Evolutionary conservation across 1,140 invertebrate species (phyloP).

Genomic region (Drosophila trapezifrons): DNA sequence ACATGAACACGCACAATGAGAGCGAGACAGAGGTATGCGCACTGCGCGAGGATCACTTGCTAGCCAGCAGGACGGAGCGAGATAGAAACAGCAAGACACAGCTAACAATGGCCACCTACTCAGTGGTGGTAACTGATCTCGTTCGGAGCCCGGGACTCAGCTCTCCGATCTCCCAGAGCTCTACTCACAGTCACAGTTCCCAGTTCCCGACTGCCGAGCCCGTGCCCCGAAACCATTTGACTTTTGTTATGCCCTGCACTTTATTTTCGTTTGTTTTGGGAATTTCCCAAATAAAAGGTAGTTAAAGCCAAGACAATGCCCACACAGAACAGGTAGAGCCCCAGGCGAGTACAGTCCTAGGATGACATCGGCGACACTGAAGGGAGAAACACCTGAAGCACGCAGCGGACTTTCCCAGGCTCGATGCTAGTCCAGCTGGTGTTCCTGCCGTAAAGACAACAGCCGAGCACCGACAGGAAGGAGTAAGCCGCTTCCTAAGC

Average conservation of each 20-base stretch:
- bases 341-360: slow-evolving; percentile 60
- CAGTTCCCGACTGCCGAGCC: slow-evolving; percentile 31
- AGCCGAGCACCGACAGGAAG: slow-evolving; percentile 58
- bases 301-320: slow-evolving; percentile 75
- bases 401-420: slow-evolving; percentile 73
- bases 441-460: slow-evolving; percentile 36
- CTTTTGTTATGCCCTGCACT: slow-evolving; percentile 79
- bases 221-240: slow-evolving; percentile 74
- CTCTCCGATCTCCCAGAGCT: slow-evolving; percentile 10
- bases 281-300: slow-evolving; percentile 81
- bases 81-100: slow-evolving; percentile 4
- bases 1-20: slow-evolving; percentile 70
- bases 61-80: slow-evolving; percentile 10
- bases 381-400: slow-evolving; percentile 61
- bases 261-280: slow-evolving; percentile 82
- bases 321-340: slow-evolving; percentile 57
- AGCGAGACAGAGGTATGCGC: slow-evolving; percentile 62
- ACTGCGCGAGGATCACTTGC: slow-evolving; percentile 63
- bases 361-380: slow-evolving; percentile 57
- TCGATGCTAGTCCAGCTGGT: slow-evolving; percentile 64
- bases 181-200: background rate
- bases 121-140: slow-evolving; percentile 68
- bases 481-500: slow-evolving; percentile 73
- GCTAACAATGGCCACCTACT: slow-evolving; percentile 75
- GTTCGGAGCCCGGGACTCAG: slow-evolving; percentile 24